phyloP scores from a whole-genome alignment of 2,113 vertebrate species.

The Lepus americanus region DNA sequence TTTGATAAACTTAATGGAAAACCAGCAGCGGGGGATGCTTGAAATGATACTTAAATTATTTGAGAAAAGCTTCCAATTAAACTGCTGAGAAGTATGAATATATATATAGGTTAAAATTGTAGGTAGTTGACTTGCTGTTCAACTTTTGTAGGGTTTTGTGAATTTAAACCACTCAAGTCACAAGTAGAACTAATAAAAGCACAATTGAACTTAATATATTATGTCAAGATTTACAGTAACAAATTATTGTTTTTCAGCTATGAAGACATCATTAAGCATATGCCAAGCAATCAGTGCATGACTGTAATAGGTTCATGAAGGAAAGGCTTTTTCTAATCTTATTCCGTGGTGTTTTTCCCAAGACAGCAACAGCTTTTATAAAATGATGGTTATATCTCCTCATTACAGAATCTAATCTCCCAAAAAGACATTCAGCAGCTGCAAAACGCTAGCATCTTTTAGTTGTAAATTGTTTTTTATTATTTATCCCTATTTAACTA shows the following conservation, averaged over 20 bases:
- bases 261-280: slow-evolving; percentile 87
- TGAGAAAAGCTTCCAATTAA: slow-evolving; percentile 69
- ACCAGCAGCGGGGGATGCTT: slow-evolving; percentile 17
- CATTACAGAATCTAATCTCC: slow-evolving; percentile 91
- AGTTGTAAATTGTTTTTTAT: slow-evolving; percentile 89
- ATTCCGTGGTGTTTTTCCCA: slow-evolving; percentile 87
- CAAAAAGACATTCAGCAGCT: slow-evolving; percentile 90
- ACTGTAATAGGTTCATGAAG: slow-evolving; percentile 87
- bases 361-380: slow-evolving; percentile 90
- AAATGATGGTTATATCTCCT: slow-evolving; percentile 91
- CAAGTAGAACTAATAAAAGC: slow-evolving; percentile 76
- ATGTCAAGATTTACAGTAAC: slow-evolving; percentile 85
- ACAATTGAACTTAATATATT: slow-evolving; percentile 82
- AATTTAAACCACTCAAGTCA: slow-evolving; percentile 69
- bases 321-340: slow-evolving; percentile 87
- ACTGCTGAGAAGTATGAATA: background rate
- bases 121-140: slow-evolving; percentile 53
- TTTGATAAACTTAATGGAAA: slow-evolving; percentile 57
- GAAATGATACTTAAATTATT: slow-evolving; percentile 73
- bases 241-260: slow-evolving; percentile 87
- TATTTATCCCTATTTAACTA: slow-evolving; percentile 91
- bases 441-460: slow-evolving; percentile 86
- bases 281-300: slow-evolving; percentile 86
- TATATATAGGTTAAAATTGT: slow-evolving; percentile 44
- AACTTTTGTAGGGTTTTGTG: slow-evolving; percentile 24